Base-by-base conservation (phyloP, 2,797 vertebrate species). In the Pelochelys cantorii region DNA sequence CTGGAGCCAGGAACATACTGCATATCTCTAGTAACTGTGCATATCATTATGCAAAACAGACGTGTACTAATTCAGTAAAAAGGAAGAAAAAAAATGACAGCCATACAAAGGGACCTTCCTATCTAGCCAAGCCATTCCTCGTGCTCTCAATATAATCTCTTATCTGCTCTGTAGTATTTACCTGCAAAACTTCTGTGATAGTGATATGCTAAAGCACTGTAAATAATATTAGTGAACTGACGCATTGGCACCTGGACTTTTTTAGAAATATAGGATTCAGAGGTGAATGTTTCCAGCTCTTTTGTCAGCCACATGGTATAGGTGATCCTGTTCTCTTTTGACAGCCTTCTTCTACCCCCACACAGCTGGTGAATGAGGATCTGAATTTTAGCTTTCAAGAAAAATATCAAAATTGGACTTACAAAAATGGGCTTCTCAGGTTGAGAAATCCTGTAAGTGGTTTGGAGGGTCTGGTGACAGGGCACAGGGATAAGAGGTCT, bases 91-190 rank as follows among this genome's bases (percentile, higher is more conserved):
- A 18, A 42, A 4, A 23, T 57, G 53, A 52, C 20, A 84, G 8
- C 48, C 84, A 52, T 68, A 74, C 27, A 60, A 81, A 78, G 7
- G 80, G 55, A 83, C 68, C 1, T 78, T 93, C 25, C 56, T 57
- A 0, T 6, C 1, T 82, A 65, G 37, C 71, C n/a, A 75, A 31
- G 59, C 11, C 29, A 80, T 29, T 7, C 15, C n/a, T 79, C 65
- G 79, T 9, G 5, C 9, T 9, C 22, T 37, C 9, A 23, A 37
- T 87, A 11, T 86, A 31, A 53, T 65, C 0, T 0, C 83, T 18
- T 25, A 89, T 83, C 18, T 5, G 2, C 84, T 79, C 59, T 85
- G 4, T 5, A 86, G 37, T 48, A 93, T n/a, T 79, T 37, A 27
- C 53, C 12, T 71, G 25, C 17, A 88, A 42, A 75, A 79, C 48